Base-by-base conservation (phyloP, 92 coral and sea anemone species). In the Pocillopora meandrina region DNA sequence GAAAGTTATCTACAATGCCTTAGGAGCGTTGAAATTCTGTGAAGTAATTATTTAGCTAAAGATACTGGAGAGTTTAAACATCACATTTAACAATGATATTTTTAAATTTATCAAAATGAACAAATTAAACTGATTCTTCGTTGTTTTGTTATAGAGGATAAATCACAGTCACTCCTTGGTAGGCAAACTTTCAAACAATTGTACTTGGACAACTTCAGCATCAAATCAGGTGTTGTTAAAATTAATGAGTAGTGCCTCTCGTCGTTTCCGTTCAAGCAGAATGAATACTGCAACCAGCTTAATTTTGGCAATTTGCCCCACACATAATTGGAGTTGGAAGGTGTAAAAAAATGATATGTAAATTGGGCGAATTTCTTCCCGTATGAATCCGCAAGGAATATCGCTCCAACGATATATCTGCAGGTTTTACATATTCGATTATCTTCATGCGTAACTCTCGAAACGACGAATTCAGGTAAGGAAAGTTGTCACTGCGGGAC, bases 261-360 rank as follows among this genome's bases (percentile, higher is more conserved):
- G 56, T 74, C 4, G 63, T 35, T 74, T 34, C 52, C 8, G 35
- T 18, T 52, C 56, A 2, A 74, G 13, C 8, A 49, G 52, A 52
- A 23, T 83, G 64, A 83, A 83, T 73, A 83, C 86, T 49, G 64
- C 86, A 83, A 83, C 86, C 86, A 36, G 86, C 55, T 55, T 21
- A 4, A 9, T 17, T 23, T 17, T 83, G 74, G 86, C 86, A 10
- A 4, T 52, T 6, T 26, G 56, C 79, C 74, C 79, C 9, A 11
- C 17, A 55, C 52, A 19, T 61, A 21, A 60, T 73, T 71, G 17
- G 56, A 49, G 17, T 18, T 14, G 3, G 0, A 62, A 73, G 72
- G 60, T 47, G 16, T 35, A 60, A 62, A 78, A 49, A 57, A 21
- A 82, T 42, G n/a, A 83, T 83, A 64, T 61, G 74, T 73, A 69